Percentiles rank a stretch among this genome's conserved stretches.
phyloP scores from a whole-genome alignment of 1,140 invertebrate genomes.

The Lepidostoma basale region DNA sequence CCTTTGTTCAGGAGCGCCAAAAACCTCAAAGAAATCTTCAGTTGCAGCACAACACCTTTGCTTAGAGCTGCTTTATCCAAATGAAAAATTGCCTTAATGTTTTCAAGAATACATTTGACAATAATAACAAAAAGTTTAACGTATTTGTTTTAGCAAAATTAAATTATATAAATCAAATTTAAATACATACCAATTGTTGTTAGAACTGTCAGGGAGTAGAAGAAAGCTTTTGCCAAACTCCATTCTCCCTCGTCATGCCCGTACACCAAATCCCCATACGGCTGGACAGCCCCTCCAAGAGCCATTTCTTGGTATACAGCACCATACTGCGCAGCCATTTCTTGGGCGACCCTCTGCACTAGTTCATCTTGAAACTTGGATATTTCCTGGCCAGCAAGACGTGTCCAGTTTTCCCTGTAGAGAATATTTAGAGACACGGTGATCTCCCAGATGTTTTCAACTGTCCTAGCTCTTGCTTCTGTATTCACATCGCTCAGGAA shows the following conservation, averaged over 20 bases:
- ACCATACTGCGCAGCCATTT: constrained; percentile 66
- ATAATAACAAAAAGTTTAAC: too few relatives aligned
- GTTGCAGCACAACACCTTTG: too few relatives aligned
- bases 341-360: constrained; percentile 78
- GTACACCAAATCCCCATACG: constrained; percentile 50
- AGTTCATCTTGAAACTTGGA: constrained; percentile 77
- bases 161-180: too few relatives aligned
- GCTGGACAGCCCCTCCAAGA: constrained; percentile 53
- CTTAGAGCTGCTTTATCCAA: too few relatives aligned
- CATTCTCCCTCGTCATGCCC: constrained; percentile 74
- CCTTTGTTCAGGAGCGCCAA: too few relatives aligned
- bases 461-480: constrained; percentile 73
- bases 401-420: constrained; percentile 94
- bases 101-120: too few relatives aligned
- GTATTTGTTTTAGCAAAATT: too few relatives aligned
- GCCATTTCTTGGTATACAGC: constrained; percentile 61
- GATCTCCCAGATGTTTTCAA: constrained; percentile 93
- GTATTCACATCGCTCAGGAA: constrained; percentile 59
- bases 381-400: constrained; percentile 61
- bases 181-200: constrained; percentile 92
- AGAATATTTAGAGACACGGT: constrained; percentile 92
- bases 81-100: too few relatives aligned
- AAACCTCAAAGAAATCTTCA: too few relatives aligned
- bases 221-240: constrained; percentile 92
- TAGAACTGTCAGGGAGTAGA: constrained; percentile 94